Evolutionary conservation across 2,113 vertebrate genomes (phyloP).

Genomic region (Bubo scandiacus): DNA sequence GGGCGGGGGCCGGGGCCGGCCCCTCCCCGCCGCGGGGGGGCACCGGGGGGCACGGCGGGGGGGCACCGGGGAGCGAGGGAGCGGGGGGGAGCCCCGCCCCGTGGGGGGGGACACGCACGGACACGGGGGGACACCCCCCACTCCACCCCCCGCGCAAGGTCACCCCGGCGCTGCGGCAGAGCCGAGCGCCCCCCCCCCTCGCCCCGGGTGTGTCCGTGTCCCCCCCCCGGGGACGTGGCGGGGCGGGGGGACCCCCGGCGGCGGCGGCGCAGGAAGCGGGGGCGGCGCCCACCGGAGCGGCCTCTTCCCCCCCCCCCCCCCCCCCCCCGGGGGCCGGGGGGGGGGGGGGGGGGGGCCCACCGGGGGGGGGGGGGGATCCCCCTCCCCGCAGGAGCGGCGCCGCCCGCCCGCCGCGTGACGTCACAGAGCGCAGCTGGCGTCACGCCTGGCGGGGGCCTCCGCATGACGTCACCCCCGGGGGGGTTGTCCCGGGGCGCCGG

Average conservation of each 20-base stretch:
- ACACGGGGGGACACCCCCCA: not conserved
- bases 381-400: not conserved
- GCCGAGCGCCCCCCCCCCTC: not conserved
- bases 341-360: too few species aligned
- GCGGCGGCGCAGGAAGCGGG: too few species aligned
- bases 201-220: not conserved
- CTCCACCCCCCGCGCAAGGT: not conserved
- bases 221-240: not conserved
- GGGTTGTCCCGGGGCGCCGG: not conserved
- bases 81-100: not conserved
- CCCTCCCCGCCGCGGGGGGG: slow-evolving; percentile 4
- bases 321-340: not conserved
- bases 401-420: not conserved
- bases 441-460: slow-evolving; percentile 20
- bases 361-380: not conserved
- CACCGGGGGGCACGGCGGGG: slow-evolving; percentile 25
- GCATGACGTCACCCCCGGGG: not conserved
- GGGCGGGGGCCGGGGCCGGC: not conserved
- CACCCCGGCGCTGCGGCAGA: not conserved
- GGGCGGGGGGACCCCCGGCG: not conserved
- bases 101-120: not conserved
- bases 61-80: too few species aligned
- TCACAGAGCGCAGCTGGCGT: not conserved
- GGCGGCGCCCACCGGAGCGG: not conserved
- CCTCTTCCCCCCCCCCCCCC: not conserved